phyloP scores from a whole-genome alignment of 2,888 invertebrate species.

The Deroplatys truncata region DNA sequence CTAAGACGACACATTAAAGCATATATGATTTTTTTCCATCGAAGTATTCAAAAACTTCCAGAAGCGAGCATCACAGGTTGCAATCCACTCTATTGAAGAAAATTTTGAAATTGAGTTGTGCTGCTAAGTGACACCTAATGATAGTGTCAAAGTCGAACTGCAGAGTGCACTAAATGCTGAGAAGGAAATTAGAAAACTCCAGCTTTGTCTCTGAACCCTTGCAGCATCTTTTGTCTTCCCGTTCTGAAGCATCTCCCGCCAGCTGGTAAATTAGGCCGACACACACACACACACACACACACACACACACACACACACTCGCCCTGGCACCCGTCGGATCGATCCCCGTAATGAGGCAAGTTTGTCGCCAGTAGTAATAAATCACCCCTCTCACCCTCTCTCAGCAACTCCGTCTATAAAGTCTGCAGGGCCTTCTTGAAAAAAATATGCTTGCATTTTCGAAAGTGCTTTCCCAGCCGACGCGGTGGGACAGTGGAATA shows the following conservation, averaged over 20 bases:
- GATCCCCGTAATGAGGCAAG: neutral
- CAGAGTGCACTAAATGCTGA: neutral
- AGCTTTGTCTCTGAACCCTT: neutral
- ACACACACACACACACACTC: too few species aligned
- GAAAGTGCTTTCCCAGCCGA: neutral
- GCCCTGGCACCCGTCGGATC: neutral
- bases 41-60: too few species aligned
- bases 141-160: neutral
- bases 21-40: too few species aligned
- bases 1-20: too few species aligned
- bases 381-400: neutral
- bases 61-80: neutral
- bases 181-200: neutral
- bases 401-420: neutral
- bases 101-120: neutral
- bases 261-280: neutral
- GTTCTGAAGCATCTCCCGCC: neutral
- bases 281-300: neutral
- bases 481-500: neutral
- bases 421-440: neutral
- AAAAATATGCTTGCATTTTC: neutral
- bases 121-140: neutral
- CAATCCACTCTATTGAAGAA: neutral
- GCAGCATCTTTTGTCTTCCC: neutral
- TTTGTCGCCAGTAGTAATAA: neutral